Percentiles rank a stretch among this genome's conserved stretches.
Conservation (phyloP, 1,140 invertebrate genomes). For the Sinella curviseta region DNA sequence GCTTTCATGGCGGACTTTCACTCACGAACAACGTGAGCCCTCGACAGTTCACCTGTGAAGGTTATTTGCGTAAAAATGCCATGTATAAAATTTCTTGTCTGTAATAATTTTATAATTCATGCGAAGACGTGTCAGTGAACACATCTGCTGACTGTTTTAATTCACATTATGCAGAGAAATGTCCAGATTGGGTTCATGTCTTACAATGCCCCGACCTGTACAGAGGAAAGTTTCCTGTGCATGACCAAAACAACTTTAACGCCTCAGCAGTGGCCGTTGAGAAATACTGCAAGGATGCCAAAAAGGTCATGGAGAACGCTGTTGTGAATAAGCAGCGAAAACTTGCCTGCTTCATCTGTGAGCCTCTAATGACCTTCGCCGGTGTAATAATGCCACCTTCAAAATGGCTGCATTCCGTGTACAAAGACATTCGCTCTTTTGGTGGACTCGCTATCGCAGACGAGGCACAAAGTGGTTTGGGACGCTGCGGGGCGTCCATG, state of each 20-base stretch:
- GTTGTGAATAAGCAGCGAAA: slow-evolving; percentile 37
- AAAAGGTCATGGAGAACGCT: slow-evolving; percentile 56
- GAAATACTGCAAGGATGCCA: slow-evolving; percentile 60
- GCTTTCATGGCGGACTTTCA: slow-evolving; percentile 65
- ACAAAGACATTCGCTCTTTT: slow-evolving; percentile 57
- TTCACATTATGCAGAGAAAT: slow-evolving; percentile 27
- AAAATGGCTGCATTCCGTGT: slow-evolving; percentile 42
- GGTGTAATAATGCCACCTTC: slow-evolving; percentile 49
- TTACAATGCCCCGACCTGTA: slow-evolving; percentile 65
- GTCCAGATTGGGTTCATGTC: slow-evolving; percentile 62
- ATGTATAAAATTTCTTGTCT: not conserved
- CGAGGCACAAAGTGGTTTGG: slow-evolving; percentile 68
- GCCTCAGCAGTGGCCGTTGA: slow-evolving; percentile 52
- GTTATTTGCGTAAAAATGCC: no score
- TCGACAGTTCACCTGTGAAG: slow-evolving; percentile 58
- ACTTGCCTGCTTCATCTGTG: slow-evolving; percentile 49
- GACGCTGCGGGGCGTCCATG: slow-evolving; percentile 62
- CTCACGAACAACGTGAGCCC: slow-evolving; percentile 63
- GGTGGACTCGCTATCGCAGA: slow-evolving; percentile 66
- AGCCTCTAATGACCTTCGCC: slow-evolving; percentile 44
- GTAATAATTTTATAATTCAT: not conserved
- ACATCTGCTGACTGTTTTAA: not conserved
- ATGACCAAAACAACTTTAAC: slow-evolving; percentile 47
- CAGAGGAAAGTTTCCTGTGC: slow-evolving; percentile 58
- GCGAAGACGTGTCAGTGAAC: not conserved